Base-by-base conservation (phyloP, 2,888 invertebrate genomes). In the Hydriomena furcata region DNA sequence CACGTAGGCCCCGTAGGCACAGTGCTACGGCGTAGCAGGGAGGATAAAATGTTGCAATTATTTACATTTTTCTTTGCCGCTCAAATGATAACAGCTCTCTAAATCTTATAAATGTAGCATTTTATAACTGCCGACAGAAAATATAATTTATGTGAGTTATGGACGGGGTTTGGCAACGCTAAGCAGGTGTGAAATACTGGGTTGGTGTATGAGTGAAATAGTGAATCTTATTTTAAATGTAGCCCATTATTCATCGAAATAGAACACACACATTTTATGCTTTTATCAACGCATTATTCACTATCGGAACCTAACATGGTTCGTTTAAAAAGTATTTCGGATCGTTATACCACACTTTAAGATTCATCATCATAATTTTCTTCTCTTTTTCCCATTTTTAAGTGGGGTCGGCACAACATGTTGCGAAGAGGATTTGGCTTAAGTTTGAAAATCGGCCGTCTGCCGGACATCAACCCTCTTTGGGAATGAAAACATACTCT, bases 1-100 rank as follows among this genome's bases (percentile, higher is more conserved):
- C 47, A 48, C 41, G 41, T 48, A 48, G 47, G 30, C 35, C 37
- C 27, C 38, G 38, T 27, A 46, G 46, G 46, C 27, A 24, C 13
- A 10, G 27, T 28, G 21, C 38, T 50, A 50, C 44, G 38, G n/a
- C 43, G 44, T 43, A 49, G 49, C 30, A 32, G n/a, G 12, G 25
- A 37, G n/a, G 2, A 32, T 38, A 37, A 21, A 17, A 8, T 11
- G 20, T 12, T 36, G 8, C 40, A n/a, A 32, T 17, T 30, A 31
- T 46, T 38, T 31, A 17, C 6, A 12, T 20, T 20, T 25, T 34
- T 37, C 23, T 36, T 30, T 13, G 30, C n/a, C 20, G 7, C 27
- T 20, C 10, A 7, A 32, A 35, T 23, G 13, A 32, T 47, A 41
- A 36, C 24, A 35, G n/a, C 30, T 8, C 32, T 10, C 13, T 48